Evolutionary conservation across 2,888 invertebrate species (phyloP).

Genomic region (Norana najaformis): DNA sequence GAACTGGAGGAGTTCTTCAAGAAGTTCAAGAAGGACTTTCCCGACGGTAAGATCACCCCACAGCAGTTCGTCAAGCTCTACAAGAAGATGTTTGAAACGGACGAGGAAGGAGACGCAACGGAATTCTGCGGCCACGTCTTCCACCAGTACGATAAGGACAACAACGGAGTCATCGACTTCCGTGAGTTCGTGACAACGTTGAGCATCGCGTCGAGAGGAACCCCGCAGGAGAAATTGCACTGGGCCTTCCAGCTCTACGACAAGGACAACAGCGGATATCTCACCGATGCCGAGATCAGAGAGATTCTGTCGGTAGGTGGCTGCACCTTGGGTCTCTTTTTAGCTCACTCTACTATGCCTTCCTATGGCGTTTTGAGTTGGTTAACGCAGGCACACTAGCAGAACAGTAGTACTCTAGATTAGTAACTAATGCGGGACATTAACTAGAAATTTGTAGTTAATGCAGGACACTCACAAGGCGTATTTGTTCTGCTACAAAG

Average conservation of each 20-base stretch:
- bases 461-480: no score
- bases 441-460: no score
- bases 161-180: conserved; percentile 37
- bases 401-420: no score
- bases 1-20: conserved; percentile 34
- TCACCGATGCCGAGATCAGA: conserved; percentile 27
- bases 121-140: conserved; percentile 32
- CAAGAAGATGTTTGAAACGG: conserved; percentile 31
- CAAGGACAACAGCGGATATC: conserved; percentile 34
- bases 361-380: no score
- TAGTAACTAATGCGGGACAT: no score
- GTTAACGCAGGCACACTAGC: no score
- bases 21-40: conserved; percentile 37
- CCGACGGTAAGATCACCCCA: conserved; percentile 34
- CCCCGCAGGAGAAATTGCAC: conserved; percentile 33
- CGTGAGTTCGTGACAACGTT: conserved; percentile 34
- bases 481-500: no score
- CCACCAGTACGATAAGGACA: conserved; percentile 36
- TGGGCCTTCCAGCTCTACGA: conserved; percentile 40
- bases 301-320: conserved; percentile 36
- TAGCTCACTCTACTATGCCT: background rate
- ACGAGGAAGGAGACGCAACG: conserved; percentile 16
- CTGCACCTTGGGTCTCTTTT: background rate
- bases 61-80: conserved; percentile 35
- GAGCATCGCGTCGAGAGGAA: conserved; percentile 28